These are phyloP conservation scores for Enteromius mattozi DNA, from an alignment of 2,797 vertebrate genomes.

Conservation along the genomic window DNA sequence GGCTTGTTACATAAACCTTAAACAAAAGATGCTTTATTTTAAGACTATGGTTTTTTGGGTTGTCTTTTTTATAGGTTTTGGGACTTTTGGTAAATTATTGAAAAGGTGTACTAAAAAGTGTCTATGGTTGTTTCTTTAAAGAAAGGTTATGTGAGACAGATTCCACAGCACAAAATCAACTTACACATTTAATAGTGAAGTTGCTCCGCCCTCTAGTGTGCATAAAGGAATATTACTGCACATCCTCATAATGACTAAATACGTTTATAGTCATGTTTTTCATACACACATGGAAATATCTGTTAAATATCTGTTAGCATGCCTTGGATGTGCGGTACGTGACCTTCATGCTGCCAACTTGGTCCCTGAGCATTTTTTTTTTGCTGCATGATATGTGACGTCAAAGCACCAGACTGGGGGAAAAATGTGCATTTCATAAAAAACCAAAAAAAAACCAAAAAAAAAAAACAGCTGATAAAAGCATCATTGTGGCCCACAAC, in stretches of 20 bases:
- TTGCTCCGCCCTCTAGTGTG: conserved; percentile 68
- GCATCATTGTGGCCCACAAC: background rate
- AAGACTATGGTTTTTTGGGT: background rate
- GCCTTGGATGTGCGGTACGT: background rate
- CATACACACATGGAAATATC: background rate
- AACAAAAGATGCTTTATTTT: background rate
- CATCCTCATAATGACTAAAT: background rate
- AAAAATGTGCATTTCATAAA: background rate
- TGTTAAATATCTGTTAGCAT: background rate
- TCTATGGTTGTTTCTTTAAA: background rate
- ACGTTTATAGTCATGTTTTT: background rate
- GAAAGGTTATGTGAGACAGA: background rate
- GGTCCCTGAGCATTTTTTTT: background rate
- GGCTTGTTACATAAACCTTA: conserved; percentile 15
- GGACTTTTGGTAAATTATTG: background rate
- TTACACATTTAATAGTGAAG: conserved; percentile 22
- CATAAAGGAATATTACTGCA: background rate
- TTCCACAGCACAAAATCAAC: background rate
- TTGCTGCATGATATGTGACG: background rate
- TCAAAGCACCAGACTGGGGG: background rate
- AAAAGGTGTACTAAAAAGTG: background rate
- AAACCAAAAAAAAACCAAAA: no score
- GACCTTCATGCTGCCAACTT: background rate
- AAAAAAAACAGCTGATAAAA: background rate
- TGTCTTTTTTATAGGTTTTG: conserved; percentile 3